Conservation (phyloP, 2,888 invertebrate genomes). For the Artemia sinica region DNA sequence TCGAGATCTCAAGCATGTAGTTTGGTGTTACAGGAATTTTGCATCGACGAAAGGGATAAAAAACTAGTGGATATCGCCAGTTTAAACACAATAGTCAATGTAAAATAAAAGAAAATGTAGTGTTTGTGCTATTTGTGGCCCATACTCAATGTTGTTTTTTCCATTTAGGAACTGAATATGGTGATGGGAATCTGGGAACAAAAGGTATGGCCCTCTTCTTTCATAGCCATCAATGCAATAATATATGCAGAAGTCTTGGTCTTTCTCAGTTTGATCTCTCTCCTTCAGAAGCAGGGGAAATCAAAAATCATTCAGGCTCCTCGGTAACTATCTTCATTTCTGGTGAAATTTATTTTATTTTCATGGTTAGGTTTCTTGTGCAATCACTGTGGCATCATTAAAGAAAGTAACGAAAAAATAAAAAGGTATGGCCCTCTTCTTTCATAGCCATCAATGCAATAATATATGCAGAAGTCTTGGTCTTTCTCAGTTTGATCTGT, state of each 20-base stretch:
- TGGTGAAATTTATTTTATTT: too few species aligned
- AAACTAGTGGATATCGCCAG: not conserved
- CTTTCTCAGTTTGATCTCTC: slow-evolving; percentile 38
- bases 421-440: slow-evolving; percentile 41
- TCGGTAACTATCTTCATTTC: slow-evolving; percentile 10
- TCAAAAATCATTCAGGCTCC: slow-evolving; percentile 15
- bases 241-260: slow-evolving; percentile 36
- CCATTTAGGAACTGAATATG: slow-evolving; percentile 32
- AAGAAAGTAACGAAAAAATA: too few species aligned
- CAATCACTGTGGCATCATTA: too few species aligned
- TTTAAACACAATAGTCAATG: not conserved
- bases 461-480: slow-evolving; percentile 37
- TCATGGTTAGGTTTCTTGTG: too few species aligned
- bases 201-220: slow-evolving; percentile 42
- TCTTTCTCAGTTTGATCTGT: slow-evolving; percentile 38
- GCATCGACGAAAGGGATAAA: not conserved
- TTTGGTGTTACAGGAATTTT: too few species aligned
- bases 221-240: slow-evolving; percentile 39
- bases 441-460: slow-evolving; percentile 40
- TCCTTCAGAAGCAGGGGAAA: slow-evolving; percentile 29
- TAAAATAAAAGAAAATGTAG: not conserved
- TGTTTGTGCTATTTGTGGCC: not conserved
- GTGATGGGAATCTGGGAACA: slow-evolving; percentile 40
- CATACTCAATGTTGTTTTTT: not conserved
- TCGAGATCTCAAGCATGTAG: too few species aligned